Base-by-base conservation (phyloP, 2,888 invertebrate genomes). In the Monochamus alternatus region DNA sequence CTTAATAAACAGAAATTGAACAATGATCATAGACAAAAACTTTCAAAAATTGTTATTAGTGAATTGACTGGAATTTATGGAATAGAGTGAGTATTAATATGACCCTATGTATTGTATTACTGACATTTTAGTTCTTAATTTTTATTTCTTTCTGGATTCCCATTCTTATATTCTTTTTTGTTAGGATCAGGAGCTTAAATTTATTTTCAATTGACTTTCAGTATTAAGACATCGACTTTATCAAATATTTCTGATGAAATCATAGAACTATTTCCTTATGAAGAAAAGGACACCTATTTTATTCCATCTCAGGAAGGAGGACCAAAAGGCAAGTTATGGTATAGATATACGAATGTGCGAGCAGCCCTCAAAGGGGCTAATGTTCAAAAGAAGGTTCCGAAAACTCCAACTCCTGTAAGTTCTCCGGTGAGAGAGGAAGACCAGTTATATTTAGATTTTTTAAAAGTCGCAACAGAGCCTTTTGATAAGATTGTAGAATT, bases 1-100 rank as follows among this genome's bases (percentile, higher is more conserved):
- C 7, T 51, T 14, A 52, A 63, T 47, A 72, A 63, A 22, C 5
- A 63, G 1, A 63, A 72, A 63, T 52, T 72, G 8, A 63, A 22
- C 22, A 72, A 72, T 63, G 64, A 72, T 30, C 47, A 47, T 22
- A 63, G 72, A 52, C 72, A 72, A 38, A 72, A 72, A 63, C 7
- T 72, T 31, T 12, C 72, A 8, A 63, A 72, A 63, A 43, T 71
- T 5, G 47, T 71, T 4, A 44, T 71, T 10, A 71, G 62, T 3
- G 71, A 38, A 51, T 38, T 71, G 52, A 59, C 59, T 14, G 59
- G 22, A 9, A 59, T 59, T 59, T 14, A 59, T 59, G 30, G 59
- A 22, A 59, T 59, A 52, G 52, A 52, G 52, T 22, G 22, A 22
- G 22, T 22, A 22, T 22, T 22, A 22, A 22, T 22, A 22, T 22